Evolutionary conservation across 2,888 invertebrate species (phyloP).

Genomic region (Nymphalis polychloros): DNA sequence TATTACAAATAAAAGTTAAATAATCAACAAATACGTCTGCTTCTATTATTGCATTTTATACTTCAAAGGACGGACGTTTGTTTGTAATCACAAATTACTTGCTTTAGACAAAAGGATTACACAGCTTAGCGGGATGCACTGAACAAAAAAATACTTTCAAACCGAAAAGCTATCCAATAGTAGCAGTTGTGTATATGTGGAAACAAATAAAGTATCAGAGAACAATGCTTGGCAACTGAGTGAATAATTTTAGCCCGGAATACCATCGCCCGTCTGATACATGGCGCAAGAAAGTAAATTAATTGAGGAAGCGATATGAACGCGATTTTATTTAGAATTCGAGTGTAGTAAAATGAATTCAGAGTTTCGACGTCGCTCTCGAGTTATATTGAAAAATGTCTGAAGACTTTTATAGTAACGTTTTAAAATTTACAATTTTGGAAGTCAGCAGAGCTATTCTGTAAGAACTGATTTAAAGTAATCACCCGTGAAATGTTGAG

Average conservation of each 20-base stretch:
- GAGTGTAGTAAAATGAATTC: conserved; percentile 38
- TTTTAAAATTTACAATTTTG: too few relatives aligned
- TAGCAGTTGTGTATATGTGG: conserved; percentile 42
- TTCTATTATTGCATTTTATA: conserved; percentile 41
- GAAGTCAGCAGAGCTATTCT: too few relatives aligned
- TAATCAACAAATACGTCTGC: conserved; percentile 16
- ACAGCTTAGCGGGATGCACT: conserved; percentile 64
- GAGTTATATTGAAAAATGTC: conserved; percentile 9
- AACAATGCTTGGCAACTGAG: conserved; percentile 75
- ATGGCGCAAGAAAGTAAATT: conserved; percentile 43
- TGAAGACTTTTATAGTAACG: not conserved
- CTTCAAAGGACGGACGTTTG: conserved; percentile 60
- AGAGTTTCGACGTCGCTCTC: conserved; percentile 16
- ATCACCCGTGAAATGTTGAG: too few relatives aligned
- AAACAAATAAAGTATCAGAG: conserved; percentile 78
- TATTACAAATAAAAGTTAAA: conserved; percentile 13
- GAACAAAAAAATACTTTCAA: conserved; percentile 62
- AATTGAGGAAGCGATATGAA: conserved; percentile 44
- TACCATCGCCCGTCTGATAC: conserved; percentile 60
- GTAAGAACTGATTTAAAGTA: too few relatives aligned
- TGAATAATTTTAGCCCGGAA: conserved; percentile 78
- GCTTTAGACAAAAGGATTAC: conserved; percentile 61
- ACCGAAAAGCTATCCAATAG: conserved; percentile 43
- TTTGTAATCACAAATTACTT: conserved; percentile 70
- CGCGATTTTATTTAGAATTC: conserved; percentile 39